Evolutionary conservation across 2,888 invertebrate species (phyloP).

Genomic region (Morpho deidamia): DNA sequence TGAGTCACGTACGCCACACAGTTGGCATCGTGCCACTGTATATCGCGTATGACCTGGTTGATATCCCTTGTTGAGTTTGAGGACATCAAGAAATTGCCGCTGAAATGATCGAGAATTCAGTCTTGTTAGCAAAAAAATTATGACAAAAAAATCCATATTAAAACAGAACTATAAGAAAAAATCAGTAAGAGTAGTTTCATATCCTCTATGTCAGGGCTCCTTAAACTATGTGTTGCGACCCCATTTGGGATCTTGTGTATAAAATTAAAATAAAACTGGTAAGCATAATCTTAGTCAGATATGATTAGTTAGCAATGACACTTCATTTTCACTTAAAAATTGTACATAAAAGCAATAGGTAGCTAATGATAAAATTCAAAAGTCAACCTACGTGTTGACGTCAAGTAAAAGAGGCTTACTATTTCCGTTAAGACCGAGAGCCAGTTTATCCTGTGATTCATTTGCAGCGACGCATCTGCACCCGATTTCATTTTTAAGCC

Average conservation of each 20-base stretch:
- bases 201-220: no score
- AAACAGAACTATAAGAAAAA: no score
- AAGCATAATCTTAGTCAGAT: no score
- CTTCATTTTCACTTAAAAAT: no score
- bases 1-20: slow-evolving; percentile 54
- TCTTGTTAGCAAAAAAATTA: no score
- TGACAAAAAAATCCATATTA: no score
- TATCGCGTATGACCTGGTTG: slow-evolving; percentile 47
- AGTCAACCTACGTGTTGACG: slow-evolving; percentile 50
- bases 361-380: slow-evolving; percentile 9
- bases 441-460: slow-evolving; percentile 39
- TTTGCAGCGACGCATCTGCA: slow-evolving; percentile 47
- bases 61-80: slow-evolving; percentile 31
- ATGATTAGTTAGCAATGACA: no score
- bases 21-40: slow-evolving; percentile 57
- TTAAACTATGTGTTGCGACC: no score
- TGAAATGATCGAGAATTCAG: slow-evolving; percentile 29
- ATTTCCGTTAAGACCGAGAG: slow-evolving; percentile 58
- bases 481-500: slow-evolving; percentile 38
- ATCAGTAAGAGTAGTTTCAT: no score
- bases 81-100: slow-evolving; percentile 36
- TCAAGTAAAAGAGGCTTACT: slow-evolving; percentile 56
- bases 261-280: no score
- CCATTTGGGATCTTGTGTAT: no score
- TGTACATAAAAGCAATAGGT: background rate